A percentile compares a stretch with the other conserved stretches of the same genome.
Conservation (phyloP, 2,888 invertebrate genomes). For the Tyria jacobaeae region DNA sequence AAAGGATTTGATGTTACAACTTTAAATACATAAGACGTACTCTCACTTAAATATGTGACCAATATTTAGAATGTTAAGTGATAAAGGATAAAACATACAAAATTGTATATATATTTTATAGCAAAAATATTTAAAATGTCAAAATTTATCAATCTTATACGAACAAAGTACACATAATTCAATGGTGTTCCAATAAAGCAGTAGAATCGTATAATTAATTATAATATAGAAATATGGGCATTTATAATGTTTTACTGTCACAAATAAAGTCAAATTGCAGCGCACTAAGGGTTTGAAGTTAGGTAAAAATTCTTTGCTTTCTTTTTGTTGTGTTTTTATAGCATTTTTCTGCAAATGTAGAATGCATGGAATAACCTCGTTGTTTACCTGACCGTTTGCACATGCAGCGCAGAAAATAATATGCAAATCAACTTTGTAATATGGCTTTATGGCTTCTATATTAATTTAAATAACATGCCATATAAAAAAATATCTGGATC, state of each 20-base stretch:
- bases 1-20: no score
- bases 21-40: neutral
- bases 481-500: neutral
- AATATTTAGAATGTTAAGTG: neutral
- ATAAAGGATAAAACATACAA: neutral
- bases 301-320: neutral
- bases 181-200: slow-evolving; percentile 33
- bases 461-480: neutral
- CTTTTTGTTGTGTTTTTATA: neutral
- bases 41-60: neutral
- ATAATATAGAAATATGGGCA: slow-evolving; percentile 44
- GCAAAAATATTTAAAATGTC: neutral
- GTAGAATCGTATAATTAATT: slow-evolving; percentile 41
- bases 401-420: neutral
- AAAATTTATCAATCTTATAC: neutral
- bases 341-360: neutral
- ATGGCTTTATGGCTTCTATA: slow-evolving; percentile 1
- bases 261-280: slow-evolving; percentile 20
- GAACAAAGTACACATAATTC: slow-evolving; percentile 8
- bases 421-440: neutral
- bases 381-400: neutral
- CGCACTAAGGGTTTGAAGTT: neutral
- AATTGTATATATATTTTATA: neutral
- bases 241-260: slow-evolving; percentile 31
- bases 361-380: neutral